A percentile compares a stretch with the other conserved stretches of the same genome.
These are phyloP conservation scores for Andrena dorsata DNA, from an alignment of 2,888 invertebrate species.

Conservation along the genomic window DNA sequence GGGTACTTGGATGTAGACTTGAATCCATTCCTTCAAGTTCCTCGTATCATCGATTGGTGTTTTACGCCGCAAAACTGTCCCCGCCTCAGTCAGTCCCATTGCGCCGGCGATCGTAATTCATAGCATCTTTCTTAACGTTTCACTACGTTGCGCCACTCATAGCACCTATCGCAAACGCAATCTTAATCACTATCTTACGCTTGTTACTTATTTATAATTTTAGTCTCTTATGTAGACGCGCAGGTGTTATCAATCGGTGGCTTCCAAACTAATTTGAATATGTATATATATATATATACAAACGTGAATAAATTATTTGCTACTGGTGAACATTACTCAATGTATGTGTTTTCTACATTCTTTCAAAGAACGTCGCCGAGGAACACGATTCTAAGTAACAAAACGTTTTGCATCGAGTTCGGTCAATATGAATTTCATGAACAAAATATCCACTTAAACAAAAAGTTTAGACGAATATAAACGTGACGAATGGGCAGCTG, in stretches of 20 bases:
- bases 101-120: conserved; percentile 17
- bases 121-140: conserved; percentile 17
- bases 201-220: conserved; percentile 24
- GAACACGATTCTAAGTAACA: conserved; percentile 7
- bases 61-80: conserved; percentile 29
- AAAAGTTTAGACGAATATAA: neutral
- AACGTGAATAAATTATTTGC: neutral
- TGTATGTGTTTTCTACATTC: neutral
- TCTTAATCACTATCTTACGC: conserved; percentile 40
- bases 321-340: neutral
- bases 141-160: conserved; percentile 34
- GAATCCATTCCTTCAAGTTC: neutral
- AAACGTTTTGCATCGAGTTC: neutral
- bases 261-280: conserved; percentile 23
- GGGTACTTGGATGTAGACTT: too few relatives aligned
- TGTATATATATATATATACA: neutral
- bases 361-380: neutral
- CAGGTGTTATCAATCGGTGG: conserved; percentile 9
- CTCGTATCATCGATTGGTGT: neutral
- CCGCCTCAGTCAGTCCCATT: conserved; percentile 37
- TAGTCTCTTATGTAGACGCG: conserved; percentile 7
- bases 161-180: conserved; percentile 47
- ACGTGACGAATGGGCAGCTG: neutral
- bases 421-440: neutral
- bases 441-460: neutral